Conservation (phyloP, 2,888 invertebrate species). For the Nasonia oneida region DNA sequence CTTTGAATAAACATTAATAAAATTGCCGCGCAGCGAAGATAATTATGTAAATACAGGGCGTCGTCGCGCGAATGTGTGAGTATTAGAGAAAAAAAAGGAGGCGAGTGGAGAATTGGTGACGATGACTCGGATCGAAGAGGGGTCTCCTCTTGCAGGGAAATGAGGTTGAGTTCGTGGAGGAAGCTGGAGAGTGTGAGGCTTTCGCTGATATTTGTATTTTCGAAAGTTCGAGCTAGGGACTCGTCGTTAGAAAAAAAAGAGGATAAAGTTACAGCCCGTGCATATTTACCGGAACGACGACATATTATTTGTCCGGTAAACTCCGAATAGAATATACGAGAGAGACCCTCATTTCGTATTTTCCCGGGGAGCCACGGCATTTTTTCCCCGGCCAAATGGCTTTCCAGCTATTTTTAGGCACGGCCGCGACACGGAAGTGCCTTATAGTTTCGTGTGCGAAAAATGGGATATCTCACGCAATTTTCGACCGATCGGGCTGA, state of each 20-base stretch:
- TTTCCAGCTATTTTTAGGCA: not conserved
- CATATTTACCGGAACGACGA: not conserved
- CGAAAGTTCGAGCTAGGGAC: not conserved
- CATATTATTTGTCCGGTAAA: not conserved
- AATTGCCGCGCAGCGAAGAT: not conserved
- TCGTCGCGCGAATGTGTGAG: not conserved
- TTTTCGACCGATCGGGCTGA: no score
- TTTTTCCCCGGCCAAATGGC: not conserved
- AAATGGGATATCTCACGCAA: no score
- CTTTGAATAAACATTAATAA: not conserved
- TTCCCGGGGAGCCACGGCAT: not conserved
- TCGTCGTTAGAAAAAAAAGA: not conserved
- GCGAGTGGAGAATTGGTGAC: not conserved
- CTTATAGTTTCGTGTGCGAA: no score
- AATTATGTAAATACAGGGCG: not conserved
- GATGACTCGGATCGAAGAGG: not conserved
- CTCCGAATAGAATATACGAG: not conserved
- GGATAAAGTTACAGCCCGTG: not conserved
- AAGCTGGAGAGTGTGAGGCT: not conserved
- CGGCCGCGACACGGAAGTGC: no score
- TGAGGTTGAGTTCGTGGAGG: not conserved
- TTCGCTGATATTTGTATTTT: not conserved
- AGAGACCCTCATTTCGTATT: not conserved
- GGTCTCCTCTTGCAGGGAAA: not conserved
- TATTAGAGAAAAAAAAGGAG: not conserved